Conservation (phyloP, 1,140 invertebrate genomes). For the Calliphora vicina region DNA sequence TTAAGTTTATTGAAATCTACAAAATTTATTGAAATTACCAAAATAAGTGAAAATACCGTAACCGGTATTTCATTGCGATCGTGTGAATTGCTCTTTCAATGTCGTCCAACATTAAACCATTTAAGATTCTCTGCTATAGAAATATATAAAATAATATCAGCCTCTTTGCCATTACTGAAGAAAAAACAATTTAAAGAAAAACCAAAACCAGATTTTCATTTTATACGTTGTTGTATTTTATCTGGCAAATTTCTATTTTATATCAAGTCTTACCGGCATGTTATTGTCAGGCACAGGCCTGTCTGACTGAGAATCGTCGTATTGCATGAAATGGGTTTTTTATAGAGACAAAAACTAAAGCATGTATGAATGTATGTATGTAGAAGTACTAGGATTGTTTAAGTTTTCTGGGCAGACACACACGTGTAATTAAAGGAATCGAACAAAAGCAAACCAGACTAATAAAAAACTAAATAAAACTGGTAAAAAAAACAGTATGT, state of each 20-base stretch:
- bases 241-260: slow-evolving; percentile 6
- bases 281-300: not conserved
- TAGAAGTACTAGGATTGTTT: not conserved
- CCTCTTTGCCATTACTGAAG: not conserved
- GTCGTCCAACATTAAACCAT: too few species aligned
- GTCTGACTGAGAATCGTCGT: not conserved
- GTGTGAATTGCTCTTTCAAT: too few species aligned
- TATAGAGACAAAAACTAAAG: not conserved
- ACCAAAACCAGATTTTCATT: not conserved
- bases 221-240: not conserved
- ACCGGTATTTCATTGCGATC: too few species aligned
- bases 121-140: not conserved
- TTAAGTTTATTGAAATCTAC: too few species aligned
- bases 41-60: too few species aligned
- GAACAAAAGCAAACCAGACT: too few species aligned
- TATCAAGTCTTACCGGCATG: slow-evolving; percentile 15
- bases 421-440: not conserved
- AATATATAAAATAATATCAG: not conserved
- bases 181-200: not conserved
- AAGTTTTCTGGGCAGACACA: not conserved
- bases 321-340: not conserved
- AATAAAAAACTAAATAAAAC: not conserved
- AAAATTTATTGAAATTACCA: too few species aligned
- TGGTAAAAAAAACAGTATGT: not conserved
- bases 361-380: not conserved